Conservation (phyloP, 1,140 invertebrate genomes). For the Caenorhabditis inopinata region DNA sequence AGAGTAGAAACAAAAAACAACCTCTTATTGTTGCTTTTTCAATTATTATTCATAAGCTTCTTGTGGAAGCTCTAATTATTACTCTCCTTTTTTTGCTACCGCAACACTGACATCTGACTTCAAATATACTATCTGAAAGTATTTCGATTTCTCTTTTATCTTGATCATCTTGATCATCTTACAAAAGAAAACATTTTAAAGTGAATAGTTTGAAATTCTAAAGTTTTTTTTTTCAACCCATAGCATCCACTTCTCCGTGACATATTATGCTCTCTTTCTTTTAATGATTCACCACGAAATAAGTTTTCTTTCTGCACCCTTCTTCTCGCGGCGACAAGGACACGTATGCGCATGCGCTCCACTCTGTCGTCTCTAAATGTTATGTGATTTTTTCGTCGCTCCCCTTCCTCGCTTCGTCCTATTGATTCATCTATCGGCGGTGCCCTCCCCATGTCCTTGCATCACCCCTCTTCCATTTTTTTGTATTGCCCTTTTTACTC, state of each 20-base stretch:
- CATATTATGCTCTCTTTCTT: neutral
- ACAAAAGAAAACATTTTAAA: too few species aligned
- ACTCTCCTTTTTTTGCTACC: too few species aligned
- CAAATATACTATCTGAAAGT: too few species aligned
- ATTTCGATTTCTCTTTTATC: too few species aligned
- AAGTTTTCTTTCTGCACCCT: neutral
- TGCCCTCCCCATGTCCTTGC: neutral
- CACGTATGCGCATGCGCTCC: conserved; percentile 28
- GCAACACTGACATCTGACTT: too few species aligned
- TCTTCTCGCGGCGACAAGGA: neutral
- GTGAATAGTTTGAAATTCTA: neutral
- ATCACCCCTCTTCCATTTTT: neutral
- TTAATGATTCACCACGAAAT: neutral
- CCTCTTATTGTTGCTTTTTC: too few species aligned
- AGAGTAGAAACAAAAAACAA: too few species aligned
- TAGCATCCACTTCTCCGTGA: neutral
- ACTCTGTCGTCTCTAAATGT: neutral
- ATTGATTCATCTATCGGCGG: conserved; percentile 20
- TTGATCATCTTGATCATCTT: too few species aligned
- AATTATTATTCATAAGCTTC: too few species aligned
- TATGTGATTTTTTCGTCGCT: neutral
- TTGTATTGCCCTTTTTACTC: neutral
- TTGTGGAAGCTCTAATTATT: too few species aligned
- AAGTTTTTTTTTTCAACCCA: too few species aligned
- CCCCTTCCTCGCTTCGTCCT: neutral